These are phyloP conservation scores for Bombus superbus DNA, from an alignment of 1,140 invertebrate species.

Conservation along the genomic window DNA sequence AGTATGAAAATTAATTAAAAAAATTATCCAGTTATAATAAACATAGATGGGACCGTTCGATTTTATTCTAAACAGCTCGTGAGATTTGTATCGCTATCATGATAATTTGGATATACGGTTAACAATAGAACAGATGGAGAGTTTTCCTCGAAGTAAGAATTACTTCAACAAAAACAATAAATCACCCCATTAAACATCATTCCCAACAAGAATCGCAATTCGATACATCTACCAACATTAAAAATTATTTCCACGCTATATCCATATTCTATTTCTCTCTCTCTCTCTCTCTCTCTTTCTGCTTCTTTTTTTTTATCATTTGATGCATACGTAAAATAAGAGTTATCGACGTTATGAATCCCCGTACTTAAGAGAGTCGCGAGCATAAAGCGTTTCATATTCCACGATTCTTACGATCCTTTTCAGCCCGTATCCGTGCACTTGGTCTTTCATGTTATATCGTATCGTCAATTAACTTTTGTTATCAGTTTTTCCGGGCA, in stretches of 20 bases:
- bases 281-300: neutral
- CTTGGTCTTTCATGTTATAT: neutral
- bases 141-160: no score
- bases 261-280: neutral
- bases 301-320: neutral
- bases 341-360: constrained; percentile 6
- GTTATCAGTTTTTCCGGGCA: neutral
- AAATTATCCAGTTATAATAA: no score
- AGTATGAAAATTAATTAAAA: no score
- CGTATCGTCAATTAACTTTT: constrained; percentile 39
- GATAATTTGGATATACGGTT: no score
- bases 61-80: no score
- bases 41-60: no score
- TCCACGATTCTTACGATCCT: neutral
- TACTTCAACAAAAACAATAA: no score
- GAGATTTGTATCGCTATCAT: no score
- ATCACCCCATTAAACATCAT: no score
- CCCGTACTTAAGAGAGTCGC: neutral
- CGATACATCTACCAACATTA: no score
- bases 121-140: no score
- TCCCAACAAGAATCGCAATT: no score
- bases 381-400: neutral
- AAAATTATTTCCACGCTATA: neutral
- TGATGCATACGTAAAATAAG: neutral
- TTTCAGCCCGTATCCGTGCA: neutral